Base-by-base conservation (phyloP, 2,888 invertebrate species). In the Julus scandinavius region DNA sequence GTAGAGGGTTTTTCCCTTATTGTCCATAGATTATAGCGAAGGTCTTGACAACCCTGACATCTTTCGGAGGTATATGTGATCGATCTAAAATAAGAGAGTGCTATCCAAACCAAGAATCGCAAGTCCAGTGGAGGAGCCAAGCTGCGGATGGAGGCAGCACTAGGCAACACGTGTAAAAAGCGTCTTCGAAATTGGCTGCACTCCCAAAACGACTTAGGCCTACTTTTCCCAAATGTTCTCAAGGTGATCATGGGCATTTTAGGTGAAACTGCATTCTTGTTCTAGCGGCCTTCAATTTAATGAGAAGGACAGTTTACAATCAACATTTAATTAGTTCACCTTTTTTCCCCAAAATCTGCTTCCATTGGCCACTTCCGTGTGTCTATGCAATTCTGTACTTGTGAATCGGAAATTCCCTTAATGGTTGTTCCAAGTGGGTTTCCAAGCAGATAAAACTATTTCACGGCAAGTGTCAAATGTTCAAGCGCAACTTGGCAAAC, bases 241-340 rank as follows among this genome's bases (percentile, higher is more conserved):
- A 87, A 87, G 87, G 87, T 87, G 87, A 87, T 72, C 87, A 40
- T 87, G 87, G 54, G 80, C 58, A 87, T 87, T 87, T 87, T 40
- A 38, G 87, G 80, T 45, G 58, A 87, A 87, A 87, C 87, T 40
- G 72, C 87, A 87, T 87, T 87, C 87, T 80, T 85, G 80, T 80
- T 80, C 80, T 80, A 38, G 38, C 13, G 80, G 80, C 80, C 80
- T 80, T 80, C 80, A 80, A 80, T 13, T 80, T 80, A 80, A 80
- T 20, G 9, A 80, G 80, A 80, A 80, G 80, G 80, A 80, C 80
- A 80, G 80, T 80, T 80, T 80, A 80, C 80, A 80, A 80, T 80
- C 80, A 80, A 80, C 80, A 20, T 80, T 80, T 80, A 80, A 80
- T 80, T 80, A 80, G 80, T 80, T 80, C 80, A 80, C 80, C 80